Conservation (phyloP, 2,888 invertebrate genomes). For the Limnephilus lunatus region DNA sequence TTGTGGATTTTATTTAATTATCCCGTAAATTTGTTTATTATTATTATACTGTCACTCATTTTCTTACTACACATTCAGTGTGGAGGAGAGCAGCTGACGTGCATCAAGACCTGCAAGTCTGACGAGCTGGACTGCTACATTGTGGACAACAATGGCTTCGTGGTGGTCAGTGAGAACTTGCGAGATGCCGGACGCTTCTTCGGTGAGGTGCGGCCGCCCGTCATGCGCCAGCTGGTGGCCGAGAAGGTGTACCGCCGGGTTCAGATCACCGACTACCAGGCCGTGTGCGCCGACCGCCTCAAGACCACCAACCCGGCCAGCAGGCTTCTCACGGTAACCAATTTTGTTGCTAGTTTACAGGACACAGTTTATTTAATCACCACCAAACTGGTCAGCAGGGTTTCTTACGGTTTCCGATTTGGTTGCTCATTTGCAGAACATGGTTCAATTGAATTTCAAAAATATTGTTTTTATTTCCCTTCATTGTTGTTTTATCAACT, state of each 20-base stretch:
- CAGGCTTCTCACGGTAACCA: constrained; percentile 79
- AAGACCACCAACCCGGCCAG: constrained; percentile 80
- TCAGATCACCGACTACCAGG: constrained; percentile 91
- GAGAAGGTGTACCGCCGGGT: constrained; percentile 87
- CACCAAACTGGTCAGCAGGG: no score
- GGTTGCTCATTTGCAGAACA: no score
- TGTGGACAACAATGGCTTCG: constrained; percentile 93
- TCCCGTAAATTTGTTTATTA: background rate
- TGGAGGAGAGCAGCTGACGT: constrained; percentile 73
- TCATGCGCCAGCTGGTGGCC: constrained; percentile 86
- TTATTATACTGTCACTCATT: background rate
- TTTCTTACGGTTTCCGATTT: no score
- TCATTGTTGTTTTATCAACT: background rate
- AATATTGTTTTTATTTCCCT: background rate
- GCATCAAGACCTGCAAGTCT: constrained; percentile 78
- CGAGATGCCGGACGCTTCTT: constrained; percentile 90
- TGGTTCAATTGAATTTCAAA: no score
- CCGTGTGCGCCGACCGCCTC: constrained; percentile 87
- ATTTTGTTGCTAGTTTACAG: constrained; percentile 22
- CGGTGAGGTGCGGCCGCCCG: constrained; percentile 87
- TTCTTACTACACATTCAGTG: constrained; percentile 66
- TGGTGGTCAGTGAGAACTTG: constrained; percentile 85
- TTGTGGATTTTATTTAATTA: no score
- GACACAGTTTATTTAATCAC: background rate
- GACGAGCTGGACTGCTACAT: constrained; percentile 88